These are phyloP conservation scores for Hermaeophaga mercurialis DNA, from an alignment of 2,888 invertebrate genomes.

Conservation along the genomic window DNA sequence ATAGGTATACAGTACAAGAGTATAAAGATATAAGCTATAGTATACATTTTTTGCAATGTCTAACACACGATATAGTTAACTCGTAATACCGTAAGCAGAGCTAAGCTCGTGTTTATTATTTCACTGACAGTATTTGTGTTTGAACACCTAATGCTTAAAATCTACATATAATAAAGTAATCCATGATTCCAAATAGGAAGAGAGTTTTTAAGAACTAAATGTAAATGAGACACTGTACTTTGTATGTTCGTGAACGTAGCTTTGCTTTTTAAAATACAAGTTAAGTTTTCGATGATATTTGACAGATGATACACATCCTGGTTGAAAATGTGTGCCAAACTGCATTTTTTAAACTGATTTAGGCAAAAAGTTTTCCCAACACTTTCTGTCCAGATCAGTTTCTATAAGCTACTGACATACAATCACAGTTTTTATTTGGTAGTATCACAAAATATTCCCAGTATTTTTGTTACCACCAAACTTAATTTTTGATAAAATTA, in stretches of 20 bases:
- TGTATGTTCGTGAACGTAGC: constrained; percentile 43
- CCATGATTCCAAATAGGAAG: constrained; percentile 17
- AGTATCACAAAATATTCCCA: constrained; percentile 59
- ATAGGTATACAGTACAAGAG: constrained; percentile 56
- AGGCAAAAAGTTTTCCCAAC: constrained; percentile 57
- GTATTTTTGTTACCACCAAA: constrained; percentile 59
- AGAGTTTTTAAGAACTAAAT: constrained; percentile 22
- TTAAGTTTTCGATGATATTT: constrained; percentile 39
- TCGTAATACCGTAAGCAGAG: constrained; percentile 47
- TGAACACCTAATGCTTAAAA: constrained; percentile 36
- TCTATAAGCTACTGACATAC: constrained; percentile 50
- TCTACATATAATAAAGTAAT: constrained; percentile 28
- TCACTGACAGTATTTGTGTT: constrained; percentile 26
- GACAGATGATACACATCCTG: constrained; percentile 32
- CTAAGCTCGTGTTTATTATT: constrained; percentile 44
- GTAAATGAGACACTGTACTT: constrained; percentile 42
- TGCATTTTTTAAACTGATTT: constrained; percentile 39
- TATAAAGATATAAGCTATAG: constrained; percentile 56
- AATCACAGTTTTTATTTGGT: constrained; percentile 56
- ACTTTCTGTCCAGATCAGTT: constrained; percentile 52
- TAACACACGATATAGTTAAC: constrained; percentile 40
- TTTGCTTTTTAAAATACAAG: constrained; percentile 39
- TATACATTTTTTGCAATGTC: constrained; percentile 47
- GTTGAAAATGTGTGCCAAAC: constrained; percentile 25
- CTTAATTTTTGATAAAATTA: constrained; percentile 49